Conservation (phyloP, 2,888 invertebrate genomes). For the Glaucopsyche alexis region DNA sequence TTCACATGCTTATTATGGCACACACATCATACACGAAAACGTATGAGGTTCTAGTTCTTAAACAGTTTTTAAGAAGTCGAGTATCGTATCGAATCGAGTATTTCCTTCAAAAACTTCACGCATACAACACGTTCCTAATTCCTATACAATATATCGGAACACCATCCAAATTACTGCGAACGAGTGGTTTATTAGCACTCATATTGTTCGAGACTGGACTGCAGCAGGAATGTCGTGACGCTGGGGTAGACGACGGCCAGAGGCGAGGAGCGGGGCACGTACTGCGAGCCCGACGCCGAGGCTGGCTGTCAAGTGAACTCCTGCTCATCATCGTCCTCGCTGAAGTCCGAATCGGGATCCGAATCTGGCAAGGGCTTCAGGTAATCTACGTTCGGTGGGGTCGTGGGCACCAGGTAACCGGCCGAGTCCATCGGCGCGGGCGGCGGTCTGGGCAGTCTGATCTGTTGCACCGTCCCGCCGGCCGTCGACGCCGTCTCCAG, state of each 20-base stretch:
- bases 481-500: slow-evolving; percentile 75
- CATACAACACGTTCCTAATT: too few species aligned
- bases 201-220: slow-evolving; percentile 47
- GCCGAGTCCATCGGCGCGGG: slow-evolving; percentile 82
- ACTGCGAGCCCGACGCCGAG: slow-evolving; percentile 51
- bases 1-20: slow-evolving; percentile 30
- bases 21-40: slow-evolving; percentile 17
- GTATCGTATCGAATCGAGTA: not conserved
- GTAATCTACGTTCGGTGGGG: slow-evolving; percentile 74
- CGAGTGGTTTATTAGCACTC: slow-evolving; percentile 46
- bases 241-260: slow-evolving; percentile 43
- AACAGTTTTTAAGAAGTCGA: not conserved
- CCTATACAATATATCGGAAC: not conserved
- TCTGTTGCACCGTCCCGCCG: slow-evolving; percentile 51
- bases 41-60: not conserved
- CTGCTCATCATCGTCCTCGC: slow-evolving; percentile 64
- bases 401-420: slow-evolving; percentile 84
- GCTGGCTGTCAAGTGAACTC: slow-evolving; percentile 66
- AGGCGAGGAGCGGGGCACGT: slow-evolving; percentile 59
- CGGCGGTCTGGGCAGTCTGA: slow-evolving; percentile 71
- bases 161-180: not conserved
- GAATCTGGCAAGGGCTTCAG: slow-evolving; percentile 75
- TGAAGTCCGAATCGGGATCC: slow-evolving; percentile 58
- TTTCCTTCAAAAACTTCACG: not conserved
- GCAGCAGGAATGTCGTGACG: slow-evolving; percentile 60